phyloP scores from a whole-genome alignment of 2,888 invertebrate species.

The Erannis defoliaria region DNA sequence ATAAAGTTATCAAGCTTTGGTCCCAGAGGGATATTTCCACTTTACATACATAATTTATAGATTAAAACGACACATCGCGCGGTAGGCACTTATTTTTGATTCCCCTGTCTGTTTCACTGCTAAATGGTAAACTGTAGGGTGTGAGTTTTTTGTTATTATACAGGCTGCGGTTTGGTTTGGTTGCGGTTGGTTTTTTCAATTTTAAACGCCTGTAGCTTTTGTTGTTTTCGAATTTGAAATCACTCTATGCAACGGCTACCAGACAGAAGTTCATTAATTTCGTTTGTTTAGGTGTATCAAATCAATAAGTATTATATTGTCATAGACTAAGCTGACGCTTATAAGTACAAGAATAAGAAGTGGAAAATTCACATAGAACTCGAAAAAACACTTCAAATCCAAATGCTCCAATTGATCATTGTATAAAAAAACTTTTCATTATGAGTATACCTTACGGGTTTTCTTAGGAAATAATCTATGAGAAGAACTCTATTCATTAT shows the following conservation, averaged over 20 bases:
- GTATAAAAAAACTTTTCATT: no score
- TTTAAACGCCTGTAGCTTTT: not conserved
- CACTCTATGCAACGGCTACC: not conserved
- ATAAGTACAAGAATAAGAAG: no score
- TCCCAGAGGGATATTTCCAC: conserved; percentile 29
- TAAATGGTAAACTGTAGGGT: conserved; percentile 16
- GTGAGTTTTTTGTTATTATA: conserved; percentile 18
- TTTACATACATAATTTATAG: conserved; percentile 45
- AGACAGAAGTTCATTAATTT: no score
- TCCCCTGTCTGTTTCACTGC: conserved; percentile 33
- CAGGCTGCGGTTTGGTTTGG: conserved; percentile 2
- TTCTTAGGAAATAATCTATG: no score
- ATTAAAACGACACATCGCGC: conserved; percentile 42
- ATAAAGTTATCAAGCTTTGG: conserved; percentile 35
- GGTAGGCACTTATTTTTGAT: conserved; percentile 33
- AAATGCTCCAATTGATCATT: no score
- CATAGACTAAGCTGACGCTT: no score
- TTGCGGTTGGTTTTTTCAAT: conserved; percentile 6
- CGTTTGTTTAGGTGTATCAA: no score
- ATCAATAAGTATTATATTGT: no score
- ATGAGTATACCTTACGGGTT: no score
- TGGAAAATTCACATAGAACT: no score
- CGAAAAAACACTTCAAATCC: no score
- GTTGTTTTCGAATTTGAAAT: not conserved
- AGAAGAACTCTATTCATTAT: no score